These are phyloP conservation scores for Lophura swinhoii DNA, from an alignment of 2,797 vertebrate genomes.

Conservation along the genomic window DNA sequence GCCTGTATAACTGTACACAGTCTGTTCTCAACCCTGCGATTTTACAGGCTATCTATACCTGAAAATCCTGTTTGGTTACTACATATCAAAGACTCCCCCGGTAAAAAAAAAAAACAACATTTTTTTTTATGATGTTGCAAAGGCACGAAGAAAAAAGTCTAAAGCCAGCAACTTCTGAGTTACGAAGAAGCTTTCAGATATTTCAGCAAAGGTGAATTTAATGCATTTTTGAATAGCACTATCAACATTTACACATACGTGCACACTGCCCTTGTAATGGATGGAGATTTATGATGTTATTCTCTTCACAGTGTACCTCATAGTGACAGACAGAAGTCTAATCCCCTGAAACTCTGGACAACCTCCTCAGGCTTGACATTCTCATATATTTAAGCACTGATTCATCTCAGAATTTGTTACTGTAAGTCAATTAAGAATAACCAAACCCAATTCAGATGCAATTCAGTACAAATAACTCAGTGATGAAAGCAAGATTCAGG, in stretches of 20 bases:
- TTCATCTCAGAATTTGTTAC: background rate
- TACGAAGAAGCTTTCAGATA: background rate
- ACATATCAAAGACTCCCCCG: slow-evolving; percentile 4
- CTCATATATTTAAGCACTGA: background rate
- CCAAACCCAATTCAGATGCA: background rate
- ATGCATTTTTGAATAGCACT: background rate
- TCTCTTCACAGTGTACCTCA: background rate
- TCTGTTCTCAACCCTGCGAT: background rate
- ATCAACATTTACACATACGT: rapidly evolving
- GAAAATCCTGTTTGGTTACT: slow-evolving; percentile 50
- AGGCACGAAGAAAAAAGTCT: background rate
- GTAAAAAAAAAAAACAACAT: background rate
- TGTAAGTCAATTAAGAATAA: background rate
- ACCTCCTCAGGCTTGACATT: background rate
- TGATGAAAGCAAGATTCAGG: background rate
- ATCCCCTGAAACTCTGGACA: background rate
- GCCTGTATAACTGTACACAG: background rate
- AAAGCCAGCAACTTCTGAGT: background rate
- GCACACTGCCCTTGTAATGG: background rate
- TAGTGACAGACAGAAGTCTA: background rate
- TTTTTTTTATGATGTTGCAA: background rate
- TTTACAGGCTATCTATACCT: slow-evolving; percentile 10
- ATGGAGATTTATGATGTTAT: background rate
- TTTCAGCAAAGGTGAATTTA: background rate
- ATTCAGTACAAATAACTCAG: background rate